A percentile compares a stretch with the other conserved stretches of the same genome.
phyloP scores from a whole-genome alignment of 2,888 invertebrate genomes.

The Phania funesta region DNA sequence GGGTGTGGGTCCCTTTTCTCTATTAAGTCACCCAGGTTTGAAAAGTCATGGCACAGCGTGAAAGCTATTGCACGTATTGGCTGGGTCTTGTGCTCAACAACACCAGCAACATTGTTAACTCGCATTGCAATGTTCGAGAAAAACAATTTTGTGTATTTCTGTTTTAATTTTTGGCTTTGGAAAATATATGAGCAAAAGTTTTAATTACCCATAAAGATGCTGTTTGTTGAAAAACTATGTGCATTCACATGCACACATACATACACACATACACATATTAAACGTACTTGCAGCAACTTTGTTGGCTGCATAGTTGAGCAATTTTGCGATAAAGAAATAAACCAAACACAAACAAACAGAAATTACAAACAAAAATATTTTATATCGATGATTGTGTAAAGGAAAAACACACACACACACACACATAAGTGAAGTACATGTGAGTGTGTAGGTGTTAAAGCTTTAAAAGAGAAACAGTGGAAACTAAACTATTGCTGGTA shows the following conservation, averaged over 20 bases:
- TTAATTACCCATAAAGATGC: conserved; percentile 79
- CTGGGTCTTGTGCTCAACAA: conserved; percentile 20
- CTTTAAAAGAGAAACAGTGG: conserved; percentile 11
- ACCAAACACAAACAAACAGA: conserved; percentile 30
- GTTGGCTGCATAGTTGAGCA: conserved; percentile 57
- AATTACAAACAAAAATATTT: conserved; percentile 56
- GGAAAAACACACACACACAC: neutral
- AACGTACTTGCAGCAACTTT: conserved; percentile 46
- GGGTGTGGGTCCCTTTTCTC: neutral
- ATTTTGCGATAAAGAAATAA: conserved; percentile 58
- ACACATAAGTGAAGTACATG: neutral
- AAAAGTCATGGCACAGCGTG: neutral
- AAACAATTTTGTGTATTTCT: conserved; percentile 46
- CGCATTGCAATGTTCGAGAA: conserved; percentile 43
- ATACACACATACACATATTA: neutral
- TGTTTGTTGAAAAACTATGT: conserved; percentile 61
- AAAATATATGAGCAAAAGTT: conserved; percentile 75
- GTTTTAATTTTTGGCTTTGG: conserved; percentile 55
- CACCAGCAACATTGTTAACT: conserved; percentile 37
- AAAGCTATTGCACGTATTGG: conserved; percentile 20
- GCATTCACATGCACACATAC: neutral
- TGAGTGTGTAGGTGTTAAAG: neutral
- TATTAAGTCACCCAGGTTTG: neutral
- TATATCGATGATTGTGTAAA: conserved; percentile 7
- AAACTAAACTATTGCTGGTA: conserved; percentile 18